Conservation (phyloP, 2,113 vertebrate species). For the Rhinolophus sinicus region DNA sequence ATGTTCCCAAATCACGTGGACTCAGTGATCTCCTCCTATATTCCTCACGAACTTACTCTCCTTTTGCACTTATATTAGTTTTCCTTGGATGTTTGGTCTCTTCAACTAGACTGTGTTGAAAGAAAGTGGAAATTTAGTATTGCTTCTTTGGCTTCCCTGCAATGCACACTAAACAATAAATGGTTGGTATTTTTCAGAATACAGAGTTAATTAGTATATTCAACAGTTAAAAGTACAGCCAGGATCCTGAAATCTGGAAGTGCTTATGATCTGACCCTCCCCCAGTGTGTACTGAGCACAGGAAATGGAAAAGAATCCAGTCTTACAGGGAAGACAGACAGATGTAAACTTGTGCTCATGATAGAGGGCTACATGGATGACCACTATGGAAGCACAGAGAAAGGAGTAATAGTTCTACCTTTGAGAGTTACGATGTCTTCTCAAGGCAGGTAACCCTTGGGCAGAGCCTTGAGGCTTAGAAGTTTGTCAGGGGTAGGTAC, state of each 20-base stretch:
- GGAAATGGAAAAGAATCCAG: background rate
- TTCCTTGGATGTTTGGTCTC: constrained; percentile 17
- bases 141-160: constrained; percentile 25
- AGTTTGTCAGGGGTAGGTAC: background rate
- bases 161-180: background rate
- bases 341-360: background rate
- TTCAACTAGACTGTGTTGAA: constrained; percentile 48
- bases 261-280: constrained; percentile 10
- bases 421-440: constrained; percentile 38
- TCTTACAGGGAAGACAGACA: constrained; percentile 16
- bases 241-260: constrained; percentile 18
- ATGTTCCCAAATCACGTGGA: background rate
- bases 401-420: background rate
- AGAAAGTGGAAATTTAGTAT: constrained; percentile 46
- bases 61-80: constrained; percentile 29
- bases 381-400: background rate
- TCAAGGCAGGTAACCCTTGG: constrained; percentile 5
- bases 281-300: background rate
- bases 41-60: constrained; percentile 5
- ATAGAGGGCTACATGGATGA: background rate
- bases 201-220: constrained; percentile 48
- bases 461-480: constrained; percentile 46
- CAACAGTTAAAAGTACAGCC: background rate
- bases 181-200: constrained; percentile 14
- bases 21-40: background rate